phyloP scores from a whole-genome alignment of 2,113 vertebrate species.

The Tautogolabrus adspersus region DNA sequence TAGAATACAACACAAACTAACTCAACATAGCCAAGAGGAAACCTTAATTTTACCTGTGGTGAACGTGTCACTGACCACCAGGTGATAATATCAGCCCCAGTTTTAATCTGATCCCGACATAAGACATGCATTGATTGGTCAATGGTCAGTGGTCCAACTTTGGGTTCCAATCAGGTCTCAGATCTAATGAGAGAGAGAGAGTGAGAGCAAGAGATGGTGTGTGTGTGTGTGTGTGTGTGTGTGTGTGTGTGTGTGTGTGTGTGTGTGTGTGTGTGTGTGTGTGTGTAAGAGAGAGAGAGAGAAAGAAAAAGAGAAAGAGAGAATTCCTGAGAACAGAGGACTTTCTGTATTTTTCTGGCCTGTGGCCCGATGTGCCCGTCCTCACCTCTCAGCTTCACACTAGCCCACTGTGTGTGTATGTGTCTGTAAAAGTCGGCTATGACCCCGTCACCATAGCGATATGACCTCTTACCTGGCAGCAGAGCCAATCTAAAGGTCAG shows the following conservation, averaged over 20 bases:
- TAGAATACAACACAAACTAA: not conserved
- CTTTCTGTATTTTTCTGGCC: conserved; percentile 61
- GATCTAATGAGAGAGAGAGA: conserved; percentile 22
- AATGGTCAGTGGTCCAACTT: conserved; percentile 2
- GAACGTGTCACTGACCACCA: not conserved
- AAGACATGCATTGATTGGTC: conserved; percentile 7
- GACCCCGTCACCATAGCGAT: conserved; percentile 37
- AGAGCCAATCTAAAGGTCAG: conserved; percentile 34
- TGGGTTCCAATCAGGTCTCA: conserved; percentile 20
- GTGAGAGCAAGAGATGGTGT: not conserved
- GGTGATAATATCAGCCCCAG: not conserved
- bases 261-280: too few relatives aligned
- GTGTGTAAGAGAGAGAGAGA: conserved; percentile 28
- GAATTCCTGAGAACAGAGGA: conserved; percentile 72
- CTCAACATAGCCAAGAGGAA: not conserved
- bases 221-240: too few relatives aligned
- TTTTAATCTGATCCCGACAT: conserved; percentile 8
- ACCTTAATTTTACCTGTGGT: not conserved
- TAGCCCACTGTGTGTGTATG: not conserved
- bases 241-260: too few relatives aligned
- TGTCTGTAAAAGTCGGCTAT: conserved; percentile 19
- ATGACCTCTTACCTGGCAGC: conserved; percentile 25
- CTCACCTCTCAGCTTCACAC: conserved; percentile 41
- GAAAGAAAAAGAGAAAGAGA: conserved; percentile 12
- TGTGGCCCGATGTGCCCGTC: conserved; percentile 30